A percentile compares a stretch with the other conserved stretches of the same genome.
phyloP scores from a whole-genome alignment of 2,113 vertebrate species.

The Catharus minimus region DNA sequence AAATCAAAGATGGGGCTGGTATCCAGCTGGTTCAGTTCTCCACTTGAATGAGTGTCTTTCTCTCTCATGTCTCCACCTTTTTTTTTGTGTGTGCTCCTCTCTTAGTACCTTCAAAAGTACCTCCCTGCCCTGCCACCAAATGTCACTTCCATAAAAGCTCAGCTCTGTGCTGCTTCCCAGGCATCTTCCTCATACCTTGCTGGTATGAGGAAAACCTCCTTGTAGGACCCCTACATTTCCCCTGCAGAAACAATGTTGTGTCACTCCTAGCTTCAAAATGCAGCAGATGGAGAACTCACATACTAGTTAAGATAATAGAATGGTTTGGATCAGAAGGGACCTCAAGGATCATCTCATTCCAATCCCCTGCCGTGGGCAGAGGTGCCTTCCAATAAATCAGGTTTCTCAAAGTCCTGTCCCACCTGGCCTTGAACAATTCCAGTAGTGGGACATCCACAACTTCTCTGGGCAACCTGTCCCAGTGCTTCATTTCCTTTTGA shows the following conservation, averaged over 20 bases:
- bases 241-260: not conserved
- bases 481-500: not conserved
- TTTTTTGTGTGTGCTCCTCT: not conserved
- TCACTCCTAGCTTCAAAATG: not conserved
- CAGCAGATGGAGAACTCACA: not conserved
- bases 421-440: not conserved
- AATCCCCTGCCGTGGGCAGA: not conserved
- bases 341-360: not conserved
- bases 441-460: not conserved
- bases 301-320: not conserved
- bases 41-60: not conserved
- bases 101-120: not conserved
- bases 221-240: not conserved
- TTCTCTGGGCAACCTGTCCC: not conserved
- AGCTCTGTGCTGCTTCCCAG: not conserved
- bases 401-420: not conserved
- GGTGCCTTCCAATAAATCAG: not conserved
- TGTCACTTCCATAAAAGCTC: not conserved
- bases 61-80: not conserved
- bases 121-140: rapidly evolving
- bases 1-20: not conserved
- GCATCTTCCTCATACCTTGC: not conserved
- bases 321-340: not conserved
- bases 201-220: not conserved
- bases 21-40: not conserved